Base-by-base conservation (phyloP, 1,140 invertebrate species). In the Orchesella cincta region DNA sequence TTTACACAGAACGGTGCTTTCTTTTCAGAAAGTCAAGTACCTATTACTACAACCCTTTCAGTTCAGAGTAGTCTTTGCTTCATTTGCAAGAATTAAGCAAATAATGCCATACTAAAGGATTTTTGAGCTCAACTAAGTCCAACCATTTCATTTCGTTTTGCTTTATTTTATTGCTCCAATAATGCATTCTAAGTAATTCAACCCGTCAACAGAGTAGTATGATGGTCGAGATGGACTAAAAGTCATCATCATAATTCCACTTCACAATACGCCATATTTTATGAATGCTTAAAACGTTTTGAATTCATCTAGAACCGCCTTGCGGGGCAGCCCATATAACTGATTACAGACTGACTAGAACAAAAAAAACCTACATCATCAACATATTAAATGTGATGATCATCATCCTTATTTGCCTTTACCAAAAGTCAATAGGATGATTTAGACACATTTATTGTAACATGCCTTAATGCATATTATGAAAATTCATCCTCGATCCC, bases 401-500 rank as follows among this genome's bases (percentile, higher is more conserved):
- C 12, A n/a, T n/a, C 39, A 12, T 46, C 39, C 20, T 20, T 46
- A 46, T 20, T 46, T 20, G 8, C 39, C 8, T 46, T 12, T 8
- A 20, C 39, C 8, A 20, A 46, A 8, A 46, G 39, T 3, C 26
- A 14, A 2, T 26, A 67, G 2, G 62, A 23, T 67, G 62, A 67
- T 33, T 67, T 31, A 67, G 33, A 29, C 29, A 67, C 26, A 31
- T 33, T 67, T 67, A 31, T 57, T 57, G 23, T 33, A 3, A 26
- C 29, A 12, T 29, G 8, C 33, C 62, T 5, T 67, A 31, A 8
- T 67, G 62, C 8, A 57, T 29, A 67, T 67, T 67, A 67, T 67
- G 62, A 67, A 67, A 67, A 67, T 67, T 31, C 33, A 67, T 67
- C 33, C 26, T 31, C 26, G 26, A n/a, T n/a, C n/a, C 12, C 31